A percentile compares a stretch with the other conserved stretches of the same genome.
Conservation (phyloP, 2,113 vertebrate genomes). For the Machaerirhynchus nigripectus region DNA sequence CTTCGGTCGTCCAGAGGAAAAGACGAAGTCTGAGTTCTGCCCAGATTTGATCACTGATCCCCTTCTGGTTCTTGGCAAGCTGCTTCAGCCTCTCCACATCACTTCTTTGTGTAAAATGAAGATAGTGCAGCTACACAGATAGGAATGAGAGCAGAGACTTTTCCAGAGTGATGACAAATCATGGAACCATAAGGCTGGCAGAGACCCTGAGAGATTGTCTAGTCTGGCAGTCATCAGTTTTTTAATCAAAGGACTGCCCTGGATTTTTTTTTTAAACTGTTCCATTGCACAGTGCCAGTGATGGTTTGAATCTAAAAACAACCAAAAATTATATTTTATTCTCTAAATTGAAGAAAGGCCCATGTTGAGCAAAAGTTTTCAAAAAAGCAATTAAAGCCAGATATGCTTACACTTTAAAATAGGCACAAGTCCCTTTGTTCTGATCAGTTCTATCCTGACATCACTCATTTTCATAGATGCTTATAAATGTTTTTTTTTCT, state of each 20-base stretch:
- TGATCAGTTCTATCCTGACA: not conserved
- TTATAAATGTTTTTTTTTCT: not conserved
- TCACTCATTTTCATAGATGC: not conserved
- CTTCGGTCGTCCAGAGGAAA: not conserved
- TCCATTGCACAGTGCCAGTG: slow-evolving; percentile 4
- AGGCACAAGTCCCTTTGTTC: not conserved
- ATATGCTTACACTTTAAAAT: not conserved
- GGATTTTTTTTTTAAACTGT: not conserved
- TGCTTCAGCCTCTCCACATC: not conserved
- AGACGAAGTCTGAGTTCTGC: not conserved
- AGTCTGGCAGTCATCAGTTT: slow-evolving; percentile 8
- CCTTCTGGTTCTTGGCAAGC: not conserved
- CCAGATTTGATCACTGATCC: not conserved
- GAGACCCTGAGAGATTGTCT: not conserved
- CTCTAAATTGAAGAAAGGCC: not conserved
- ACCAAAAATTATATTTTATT: not conserved
- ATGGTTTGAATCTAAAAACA: slow-evolving; percentile 11
- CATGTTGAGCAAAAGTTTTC: not conserved
- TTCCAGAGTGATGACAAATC: not conserved
- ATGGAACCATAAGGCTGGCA: slow-evolving; percentile 8
- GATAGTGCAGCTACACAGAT: not conserved
- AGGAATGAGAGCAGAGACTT: slow-evolving; percentile 3
- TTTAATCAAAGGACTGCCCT: not conserved
- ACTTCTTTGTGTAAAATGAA: not conserved
- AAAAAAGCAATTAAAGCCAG: slow-evolving; percentile 7